Evolutionary conservation across 2,888 invertebrate genomes (phyloP), one percentile per base, ranked within the genome.

Genomic region (Drosophila crucigera): DNA sequence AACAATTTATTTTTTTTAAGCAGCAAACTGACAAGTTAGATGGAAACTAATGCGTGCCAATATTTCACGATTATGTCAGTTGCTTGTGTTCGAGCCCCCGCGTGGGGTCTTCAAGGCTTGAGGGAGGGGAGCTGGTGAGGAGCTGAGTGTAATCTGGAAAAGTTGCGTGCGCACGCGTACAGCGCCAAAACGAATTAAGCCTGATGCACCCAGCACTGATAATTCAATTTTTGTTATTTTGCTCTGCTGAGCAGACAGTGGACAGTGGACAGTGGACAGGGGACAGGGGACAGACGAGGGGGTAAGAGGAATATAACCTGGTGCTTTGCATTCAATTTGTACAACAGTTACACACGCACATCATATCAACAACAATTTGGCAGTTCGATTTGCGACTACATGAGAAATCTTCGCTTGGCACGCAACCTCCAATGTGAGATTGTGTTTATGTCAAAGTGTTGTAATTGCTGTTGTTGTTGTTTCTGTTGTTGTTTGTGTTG

Each of bases 121-220:
- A 14, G 52, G 33, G 5, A 41, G 35, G 22, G 0, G 6, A 1
- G 6, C 16, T 5, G 50, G 39, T 33, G 19, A 37, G 35, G 58
- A 52, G 43, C 33, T 47, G 53, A 37, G 70, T 62, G 64, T 50
- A 61, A 25, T 64, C 52, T 31, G 25, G 39, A 54, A 69, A 82
- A 79, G 65, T 80, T 91, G 91, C 91, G 91, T 91, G 92, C 92
- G 92, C 92, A 91, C 92, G 91, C 91, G 92, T 91, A 86, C 74
- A 90, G 91, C 92, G 88, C 92, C 92, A 92, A 85, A 92, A 91
- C 92, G 88, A 92, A 92, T 92, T 92, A 92, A 91, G 87, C 79
- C 84, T 85, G 82, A 84, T 89, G 84, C 90, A 80, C 80, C 80
- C 72, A 81, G 82, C 90, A 85, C 92, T 92, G 92, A 92, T 91